Percentiles rank a stretch among this genome's conserved stretches.
These are phyloP conservation scores for Eupithecia pulchellata DNA, from an alignment of 2,888 invertebrate species.

Conservation along the genomic window DNA sequence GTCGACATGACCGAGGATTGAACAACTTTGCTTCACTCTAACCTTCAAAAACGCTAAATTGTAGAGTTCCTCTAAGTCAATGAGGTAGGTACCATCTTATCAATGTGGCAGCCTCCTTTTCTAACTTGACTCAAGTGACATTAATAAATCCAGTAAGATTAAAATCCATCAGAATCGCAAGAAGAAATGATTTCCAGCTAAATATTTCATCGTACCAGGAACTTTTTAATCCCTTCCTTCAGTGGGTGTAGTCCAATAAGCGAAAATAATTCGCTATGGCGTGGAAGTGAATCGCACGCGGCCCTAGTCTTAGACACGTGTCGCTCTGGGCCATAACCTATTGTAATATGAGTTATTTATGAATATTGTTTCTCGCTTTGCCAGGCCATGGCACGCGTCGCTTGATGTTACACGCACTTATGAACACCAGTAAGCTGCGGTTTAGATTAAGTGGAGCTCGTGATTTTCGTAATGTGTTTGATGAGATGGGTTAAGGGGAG, in stretches of 20 bases:
- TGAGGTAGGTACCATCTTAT: background rate
- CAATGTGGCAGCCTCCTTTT: background rate
- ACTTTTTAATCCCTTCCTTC: constrained; percentile 16
- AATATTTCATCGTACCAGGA: background rate
- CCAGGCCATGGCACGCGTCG: constrained; percentile 35
- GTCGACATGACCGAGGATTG: background rate
- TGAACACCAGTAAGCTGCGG: constrained; percentile 39
- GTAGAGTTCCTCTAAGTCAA: background rate
- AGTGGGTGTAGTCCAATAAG: constrained; percentile 60
- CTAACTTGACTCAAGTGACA: background rate
- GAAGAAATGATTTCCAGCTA: background rate
- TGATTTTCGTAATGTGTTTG: constrained; percentile 38
- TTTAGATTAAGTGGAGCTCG: constrained; percentile 33
- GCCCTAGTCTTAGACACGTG: constrained; percentile 61
- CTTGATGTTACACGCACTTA: constrained; percentile 37
- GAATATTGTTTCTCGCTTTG: constrained; percentile 71
- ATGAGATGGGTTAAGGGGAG: constrained; percentile 13
- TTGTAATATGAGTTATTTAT: constrained; percentile 79
- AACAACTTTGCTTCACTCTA: background rate
- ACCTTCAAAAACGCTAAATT: background rate
- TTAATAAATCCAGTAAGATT: background rate
- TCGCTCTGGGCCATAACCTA: constrained; percentile 46
- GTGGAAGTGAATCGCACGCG: constrained; percentile 59
- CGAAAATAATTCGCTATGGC: constrained; percentile 78
- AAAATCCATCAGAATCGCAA: background rate